phyloP scores from a whole-genome alignment of 2,113 vertebrate species.

The Bufo bufo region DNA sequence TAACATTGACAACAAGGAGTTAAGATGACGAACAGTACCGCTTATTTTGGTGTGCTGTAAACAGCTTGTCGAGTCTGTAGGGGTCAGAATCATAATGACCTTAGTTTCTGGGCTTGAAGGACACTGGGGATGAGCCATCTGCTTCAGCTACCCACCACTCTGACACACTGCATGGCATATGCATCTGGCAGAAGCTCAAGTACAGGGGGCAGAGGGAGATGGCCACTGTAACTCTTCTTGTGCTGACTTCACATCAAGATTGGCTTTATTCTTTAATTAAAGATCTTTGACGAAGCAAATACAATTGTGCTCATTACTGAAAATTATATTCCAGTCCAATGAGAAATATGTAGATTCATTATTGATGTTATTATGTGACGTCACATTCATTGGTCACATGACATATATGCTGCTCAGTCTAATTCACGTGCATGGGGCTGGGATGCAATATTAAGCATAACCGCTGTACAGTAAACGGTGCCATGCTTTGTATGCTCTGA shows the following conservation, averaged over 20 bases:
- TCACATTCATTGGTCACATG: too few relatives aligned
- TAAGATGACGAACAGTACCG: not conserved
- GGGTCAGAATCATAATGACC: conserved; percentile 45
- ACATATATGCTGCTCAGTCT: too few relatives aligned
- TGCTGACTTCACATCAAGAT: not conserved
- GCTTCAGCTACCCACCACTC: conserved; percentile 25
- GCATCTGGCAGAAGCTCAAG: conserved; percentile 42
- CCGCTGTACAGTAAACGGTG: too few relatives aligned
- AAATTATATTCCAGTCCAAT: too few relatives aligned
- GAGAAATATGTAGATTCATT: too few relatives aligned
- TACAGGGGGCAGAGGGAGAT: not conserved
- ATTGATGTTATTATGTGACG: too few relatives aligned
- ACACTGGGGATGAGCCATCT: conserved; percentile 47
- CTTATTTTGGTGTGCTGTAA: conserved; percentile 4
- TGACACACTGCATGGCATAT: conserved; percentile 43
- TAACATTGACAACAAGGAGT: not conserved
- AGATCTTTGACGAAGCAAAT: not conserved
- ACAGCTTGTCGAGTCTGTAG: conserved; percentile 46
- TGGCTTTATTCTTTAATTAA: not conserved
- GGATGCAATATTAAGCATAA: too few relatives aligned
- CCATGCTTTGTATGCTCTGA: too few relatives aligned
- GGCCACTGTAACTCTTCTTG: not conserved
- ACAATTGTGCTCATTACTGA: too few relatives aligned
- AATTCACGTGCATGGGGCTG: too few relatives aligned
- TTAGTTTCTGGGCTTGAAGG: conserved; percentile 39